Conservation (phyloP, 2,888 invertebrate genomes). For the Lottia gigantea region DNA sequence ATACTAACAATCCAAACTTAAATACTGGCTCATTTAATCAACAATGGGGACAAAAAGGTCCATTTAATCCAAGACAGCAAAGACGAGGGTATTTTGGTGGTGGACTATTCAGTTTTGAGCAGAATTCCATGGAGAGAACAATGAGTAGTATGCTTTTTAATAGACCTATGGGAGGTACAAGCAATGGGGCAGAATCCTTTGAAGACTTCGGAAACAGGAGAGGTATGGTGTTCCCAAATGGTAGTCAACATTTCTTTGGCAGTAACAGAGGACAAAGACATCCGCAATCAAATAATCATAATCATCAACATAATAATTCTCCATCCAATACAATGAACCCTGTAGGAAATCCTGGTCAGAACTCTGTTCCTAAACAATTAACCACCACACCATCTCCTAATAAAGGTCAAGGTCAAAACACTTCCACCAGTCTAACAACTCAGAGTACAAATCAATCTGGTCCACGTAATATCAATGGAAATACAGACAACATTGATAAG, state of each 20-base stretch:
- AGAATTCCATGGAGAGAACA: conserved; percentile 1
- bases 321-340: not conserved
- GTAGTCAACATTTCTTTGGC: too few relatives aligned
- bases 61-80: too few relatives aligned
- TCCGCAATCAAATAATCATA: not conserved
- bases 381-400: not conserved
- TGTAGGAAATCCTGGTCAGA: not conserved
- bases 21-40: too few relatives aligned
- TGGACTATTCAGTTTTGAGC: not conserved
- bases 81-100: not conserved
- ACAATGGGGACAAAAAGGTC: too few relatives aligned
- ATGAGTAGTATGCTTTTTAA: not conserved
- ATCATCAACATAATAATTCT: not conserved
- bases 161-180: not conserved
- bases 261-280: not conserved
- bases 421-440: not conserved
- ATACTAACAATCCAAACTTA: too few relatives aligned
- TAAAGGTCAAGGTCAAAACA: not conserved
- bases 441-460: not conserved
- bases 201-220: not conserved
- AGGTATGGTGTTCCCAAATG: not conserved
- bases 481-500: not conserved
- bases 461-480: not conserved
- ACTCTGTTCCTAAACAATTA: not conserved
- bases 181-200: not conserved